Evolutionary conservation across 2,888 invertebrate genomes (phyloP).

Genomic region (Leptopilina myrica): DNA sequence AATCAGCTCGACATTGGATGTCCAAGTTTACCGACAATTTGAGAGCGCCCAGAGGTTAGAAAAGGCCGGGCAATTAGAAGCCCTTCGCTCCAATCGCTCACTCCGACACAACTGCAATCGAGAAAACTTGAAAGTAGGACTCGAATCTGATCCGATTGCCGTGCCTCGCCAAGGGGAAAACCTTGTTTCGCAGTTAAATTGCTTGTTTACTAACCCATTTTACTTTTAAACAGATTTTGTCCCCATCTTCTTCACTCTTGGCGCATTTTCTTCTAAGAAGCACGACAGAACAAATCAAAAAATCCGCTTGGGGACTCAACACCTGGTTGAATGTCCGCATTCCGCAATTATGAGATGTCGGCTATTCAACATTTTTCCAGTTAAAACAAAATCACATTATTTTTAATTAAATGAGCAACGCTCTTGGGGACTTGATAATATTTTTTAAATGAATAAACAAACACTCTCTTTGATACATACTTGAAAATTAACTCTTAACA

Average conservation of each 20-base stretch:
- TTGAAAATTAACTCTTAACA: too few relatives aligned
- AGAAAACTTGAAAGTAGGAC: slow-evolving; percentile 15
- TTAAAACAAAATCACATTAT: too few relatives aligned
- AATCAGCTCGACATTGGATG: background rate
- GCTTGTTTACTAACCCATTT: slow-evolving; percentile 23
- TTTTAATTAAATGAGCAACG: too few relatives aligned
- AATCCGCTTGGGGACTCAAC: background rate
- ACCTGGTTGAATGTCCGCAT: too few relatives aligned
- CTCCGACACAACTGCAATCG: background rate
- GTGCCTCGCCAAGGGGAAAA: slow-evolving; percentile 25
- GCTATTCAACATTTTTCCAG: too few relatives aligned
- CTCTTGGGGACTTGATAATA: too few relatives aligned
- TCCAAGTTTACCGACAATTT: background rate
- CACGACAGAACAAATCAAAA: background rate
- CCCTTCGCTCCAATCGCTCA: background rate
- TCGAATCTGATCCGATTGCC: slow-evolving; percentile 28
- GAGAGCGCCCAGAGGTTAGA: background rate
- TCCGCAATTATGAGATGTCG: too few relatives aligned
- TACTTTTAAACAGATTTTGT: slow-evolving; percentile 15
- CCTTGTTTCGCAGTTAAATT: slow-evolving; percentile 28
- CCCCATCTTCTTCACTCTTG: background rate
- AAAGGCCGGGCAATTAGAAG: slow-evolving; percentile 11
- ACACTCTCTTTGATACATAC: too few relatives aligned
- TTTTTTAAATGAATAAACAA: too few relatives aligned
- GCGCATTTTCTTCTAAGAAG: background rate